A percentile compares a stretch with the other conserved stretches of the same genome.
These are phyloP conservation scores for Drosophila paracracens DNA, from an alignment of 2,888 invertebrate genomes.

Conservation along the genomic window DNA sequence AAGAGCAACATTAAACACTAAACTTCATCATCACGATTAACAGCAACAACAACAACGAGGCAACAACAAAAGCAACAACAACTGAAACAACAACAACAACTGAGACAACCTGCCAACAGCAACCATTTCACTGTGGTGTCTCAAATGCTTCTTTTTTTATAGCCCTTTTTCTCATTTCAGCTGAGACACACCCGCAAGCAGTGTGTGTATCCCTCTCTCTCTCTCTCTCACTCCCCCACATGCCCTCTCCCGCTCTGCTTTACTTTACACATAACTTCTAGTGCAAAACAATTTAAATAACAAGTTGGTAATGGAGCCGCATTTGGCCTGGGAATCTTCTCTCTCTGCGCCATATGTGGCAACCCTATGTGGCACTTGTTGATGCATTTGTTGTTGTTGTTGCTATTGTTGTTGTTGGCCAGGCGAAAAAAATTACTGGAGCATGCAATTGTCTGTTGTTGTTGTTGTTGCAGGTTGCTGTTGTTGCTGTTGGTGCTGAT, in stretches of 20 bases:
- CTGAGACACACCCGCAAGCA: slow-evolving; percentile 23
- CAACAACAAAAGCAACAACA: neutral
- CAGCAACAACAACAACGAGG: slow-evolving; percentile 2
- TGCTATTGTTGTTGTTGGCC: slow-evolving; percentile 25
- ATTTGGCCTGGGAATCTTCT: slow-evolving; percentile 63
- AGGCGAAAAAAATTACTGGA: slow-evolving; percentile 62
- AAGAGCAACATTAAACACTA: slow-evolving; percentile 25
- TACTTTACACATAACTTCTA: slow-evolving; percentile 43
- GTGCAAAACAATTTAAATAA: slow-evolving; percentile 73
- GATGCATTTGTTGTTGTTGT: slow-evolving; percentile 13
- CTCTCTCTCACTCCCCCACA: neutral
- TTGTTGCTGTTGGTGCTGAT: slow-evolving; percentile 43
- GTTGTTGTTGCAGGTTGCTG: slow-evolving; percentile 20
- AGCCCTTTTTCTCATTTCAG: slow-evolving; percentile 18
- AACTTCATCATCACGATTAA: slow-evolving; percentile 19
- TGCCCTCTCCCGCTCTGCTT: neutral
- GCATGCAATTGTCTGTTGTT: slow-evolving; percentile 61
- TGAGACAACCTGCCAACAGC: slow-evolving; percentile 14
- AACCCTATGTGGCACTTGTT: slow-evolving; percentile 50
- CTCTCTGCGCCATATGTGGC: slow-evolving; percentile 51
- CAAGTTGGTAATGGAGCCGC: slow-evolving; percentile 71
- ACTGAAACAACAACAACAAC: slow-evolving; percentile 6
- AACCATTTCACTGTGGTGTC: neutral
- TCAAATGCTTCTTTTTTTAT: neutral
- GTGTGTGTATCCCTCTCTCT: neutral